Evolutionary conservation across 92 coral and sea anemone species (phyloP).

Genomic region (Palythoa grandis): DNA sequence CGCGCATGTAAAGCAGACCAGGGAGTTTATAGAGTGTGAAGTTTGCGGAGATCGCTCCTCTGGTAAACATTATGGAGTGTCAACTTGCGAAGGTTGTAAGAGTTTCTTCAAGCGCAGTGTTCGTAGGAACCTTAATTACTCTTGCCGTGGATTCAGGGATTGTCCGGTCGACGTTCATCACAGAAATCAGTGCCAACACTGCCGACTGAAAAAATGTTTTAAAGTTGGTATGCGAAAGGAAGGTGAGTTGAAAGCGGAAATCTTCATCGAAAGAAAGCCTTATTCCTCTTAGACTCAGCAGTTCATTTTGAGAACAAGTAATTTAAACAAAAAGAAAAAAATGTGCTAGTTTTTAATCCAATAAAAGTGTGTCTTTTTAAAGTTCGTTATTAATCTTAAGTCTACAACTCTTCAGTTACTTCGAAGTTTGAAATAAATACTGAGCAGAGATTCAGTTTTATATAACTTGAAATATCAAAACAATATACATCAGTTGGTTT

Average conservation of each 20-base stretch:
- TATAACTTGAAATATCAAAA: too few relatives aligned
- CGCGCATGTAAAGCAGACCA: slow-evolving; percentile 39
- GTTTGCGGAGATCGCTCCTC: slow-evolving; percentile 97
- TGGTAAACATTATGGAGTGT: slow-evolving; percentile 98
- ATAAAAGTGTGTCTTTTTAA: too few relatives aligned
- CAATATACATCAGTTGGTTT: too few relatives aligned
- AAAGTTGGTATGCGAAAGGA: slow-evolving; percentile 98
- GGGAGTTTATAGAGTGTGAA: slow-evolving; percentile 80
- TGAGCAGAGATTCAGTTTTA: too few relatives aligned
- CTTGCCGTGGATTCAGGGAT: slow-evolving; percentile 88
- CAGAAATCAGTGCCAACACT: slow-evolving; percentile 97
- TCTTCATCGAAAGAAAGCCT: too few relatives aligned
- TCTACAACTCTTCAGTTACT: too few relatives aligned
- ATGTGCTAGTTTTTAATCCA: too few relatives aligned
- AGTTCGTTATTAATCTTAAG: too few relatives aligned
- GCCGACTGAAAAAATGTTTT: slow-evolving; percentile 91
- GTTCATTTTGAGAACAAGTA: too few relatives aligned
- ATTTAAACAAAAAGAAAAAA: too few relatives aligned
- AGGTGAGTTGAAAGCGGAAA: slow-evolving; percentile 60
- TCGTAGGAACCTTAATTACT: slow-evolving; percentile 83
- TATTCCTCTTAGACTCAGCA: too few relatives aligned
- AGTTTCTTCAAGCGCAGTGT: slow-evolving; percentile 96
- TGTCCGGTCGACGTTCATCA: slow-evolving; percentile 96
- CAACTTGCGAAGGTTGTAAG: slow-evolving; percentile 98
- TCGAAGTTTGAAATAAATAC: too few relatives aligned